Percentiles rank a stretch among this genome's conserved stretches.
phyloP scores from a whole-genome alignment of 1,140 invertebrate species.

The Neodiprion pinetum region DNA sequence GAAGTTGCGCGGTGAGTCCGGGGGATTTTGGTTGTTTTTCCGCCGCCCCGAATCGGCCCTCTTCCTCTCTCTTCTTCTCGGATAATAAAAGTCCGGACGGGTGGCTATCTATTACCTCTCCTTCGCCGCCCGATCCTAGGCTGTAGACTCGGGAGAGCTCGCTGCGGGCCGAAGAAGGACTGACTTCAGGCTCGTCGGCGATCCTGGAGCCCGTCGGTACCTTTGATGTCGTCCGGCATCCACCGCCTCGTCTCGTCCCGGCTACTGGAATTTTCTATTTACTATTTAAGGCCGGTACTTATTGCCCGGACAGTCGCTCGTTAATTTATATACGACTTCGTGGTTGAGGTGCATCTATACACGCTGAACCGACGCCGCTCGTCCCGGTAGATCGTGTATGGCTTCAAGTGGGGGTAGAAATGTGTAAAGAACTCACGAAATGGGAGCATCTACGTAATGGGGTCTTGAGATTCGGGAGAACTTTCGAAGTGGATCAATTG shows the following conservation, averaged over 20 bases:
- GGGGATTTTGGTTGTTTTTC: too few relatives aligned
- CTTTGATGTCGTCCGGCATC: slow-evolving; percentile 38
- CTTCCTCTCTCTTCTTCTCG: slow-evolving; percentile 14
- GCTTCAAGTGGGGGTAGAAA: too few relatives aligned
- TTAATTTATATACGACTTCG: slow-evolving; percentile 37
- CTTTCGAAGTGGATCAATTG: too few relatives aligned
- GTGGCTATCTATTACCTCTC: slow-evolving; percentile 46
- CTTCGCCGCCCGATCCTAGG: slow-evolving; percentile 21
- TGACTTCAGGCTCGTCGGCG: slow-evolving; percentile 30
- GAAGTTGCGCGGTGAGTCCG: not conserved
- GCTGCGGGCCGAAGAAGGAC: slow-evolving; percentile 23
- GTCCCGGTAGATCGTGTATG: too few relatives aligned
- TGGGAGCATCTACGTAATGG: too few relatives aligned
- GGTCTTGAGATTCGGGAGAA: too few relatives aligned
- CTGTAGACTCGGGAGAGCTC: slow-evolving; percentile 13
- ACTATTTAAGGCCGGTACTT: slow-evolving; percentile 45
- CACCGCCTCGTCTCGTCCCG: slow-evolving; percentile 18
- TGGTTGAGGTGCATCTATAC: too few relatives aligned
- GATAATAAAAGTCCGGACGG: slow-evolving; percentile 46
- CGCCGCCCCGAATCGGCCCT: slow-evolving; percentile 31
- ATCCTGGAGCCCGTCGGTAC: slow-evolving; percentile 8
- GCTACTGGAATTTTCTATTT: slow-evolving; percentile 57
- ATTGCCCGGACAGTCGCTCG: slow-evolving; percentile 35
- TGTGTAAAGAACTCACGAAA: too few relatives aligned
- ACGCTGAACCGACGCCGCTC: not conserved